These are phyloP conservation scores for Falco novaeseelandiae DNA, from an alignment of 2,797 vertebrate genomes.

Conservation along the genomic window DNA sequence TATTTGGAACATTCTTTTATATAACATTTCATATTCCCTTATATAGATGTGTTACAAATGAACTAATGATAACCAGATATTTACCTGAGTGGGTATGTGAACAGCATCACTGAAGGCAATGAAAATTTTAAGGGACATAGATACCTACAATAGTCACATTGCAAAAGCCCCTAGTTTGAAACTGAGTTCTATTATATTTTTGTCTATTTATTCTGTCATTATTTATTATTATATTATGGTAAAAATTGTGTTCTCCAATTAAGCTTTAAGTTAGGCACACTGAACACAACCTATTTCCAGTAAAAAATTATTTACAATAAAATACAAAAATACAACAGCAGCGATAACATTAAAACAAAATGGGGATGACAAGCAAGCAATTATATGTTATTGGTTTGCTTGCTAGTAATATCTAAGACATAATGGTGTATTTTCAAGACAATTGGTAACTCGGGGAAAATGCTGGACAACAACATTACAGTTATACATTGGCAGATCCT, in stretches of 20 bases:
- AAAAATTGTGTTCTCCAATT: not conserved
- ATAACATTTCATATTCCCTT: not conserved
- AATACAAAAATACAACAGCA: not conserved
- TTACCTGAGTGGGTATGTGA: not conserved
- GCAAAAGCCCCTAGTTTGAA: not conserved
- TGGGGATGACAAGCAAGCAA: not conserved
- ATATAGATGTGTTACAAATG: not conserved
- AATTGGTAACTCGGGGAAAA: not conserved
- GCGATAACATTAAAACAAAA: not conserved
- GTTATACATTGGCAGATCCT: not conserved
- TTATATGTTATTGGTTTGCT: not conserved
- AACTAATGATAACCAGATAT: not conserved
- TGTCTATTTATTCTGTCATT: not conserved
- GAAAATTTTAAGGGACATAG: not conserved
- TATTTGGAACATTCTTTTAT: not conserved
- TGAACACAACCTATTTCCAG: not conserved
- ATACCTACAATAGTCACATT: not conserved
- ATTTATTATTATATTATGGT: not conserved
- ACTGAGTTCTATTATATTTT: not conserved
- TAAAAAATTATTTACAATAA: not conserved
- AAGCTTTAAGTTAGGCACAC: not conserved
- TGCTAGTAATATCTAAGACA: not conserved
- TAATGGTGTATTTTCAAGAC: not conserved
- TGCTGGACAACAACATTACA: not conserved
- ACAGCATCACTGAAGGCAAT: not conserved